Conservation (phyloP, 1,140 invertebrate species). For the Drosophila tropicalis region DNA sequence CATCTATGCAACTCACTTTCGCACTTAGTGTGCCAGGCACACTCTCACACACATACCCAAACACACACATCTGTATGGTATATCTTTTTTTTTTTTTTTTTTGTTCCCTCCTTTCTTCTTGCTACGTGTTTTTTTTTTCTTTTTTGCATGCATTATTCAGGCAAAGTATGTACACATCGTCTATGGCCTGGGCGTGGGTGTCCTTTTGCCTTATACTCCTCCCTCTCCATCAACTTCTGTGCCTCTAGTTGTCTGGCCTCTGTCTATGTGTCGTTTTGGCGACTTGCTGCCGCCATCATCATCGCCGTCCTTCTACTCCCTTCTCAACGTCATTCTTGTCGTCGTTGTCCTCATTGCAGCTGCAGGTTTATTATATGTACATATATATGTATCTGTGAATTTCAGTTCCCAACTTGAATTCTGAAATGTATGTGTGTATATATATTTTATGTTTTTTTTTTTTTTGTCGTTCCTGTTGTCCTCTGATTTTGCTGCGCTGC, state of each 20-base stretch:
- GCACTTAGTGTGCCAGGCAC: constrained; percentile 58
- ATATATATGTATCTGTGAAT: constrained; percentile 34
- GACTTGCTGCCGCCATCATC: constrained; percentile 63
- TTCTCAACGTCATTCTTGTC: constrained; percentile 6
- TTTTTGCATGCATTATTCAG: constrained; percentile 75
- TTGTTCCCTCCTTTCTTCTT: constrained; percentile 29
- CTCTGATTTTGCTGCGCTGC: constrained; percentile 43
- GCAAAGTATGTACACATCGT: constrained; percentile 28
- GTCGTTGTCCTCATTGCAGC: constrained; percentile 13
- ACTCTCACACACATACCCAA: constrained; percentile 20
- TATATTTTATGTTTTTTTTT: constrained; percentile 46
- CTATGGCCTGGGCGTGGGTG: constrained; percentile 44
- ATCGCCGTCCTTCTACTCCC: constrained; percentile 12
- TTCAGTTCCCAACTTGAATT: constrained; percentile 68
- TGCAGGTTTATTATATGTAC: constrained; percentile 30
- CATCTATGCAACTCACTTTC: constrained; percentile 81
- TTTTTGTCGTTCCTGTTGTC: constrained; percentile 41
- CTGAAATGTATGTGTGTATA: constrained; percentile 26
- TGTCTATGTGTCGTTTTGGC: constrained; percentile 55
- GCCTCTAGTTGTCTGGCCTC: constrained; percentile 58
- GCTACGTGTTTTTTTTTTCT: constrained; percentile 27
- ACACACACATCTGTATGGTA: constrained; percentile 30
- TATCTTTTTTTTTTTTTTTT: constrained; percentile 44
- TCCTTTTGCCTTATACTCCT: constrained; percentile 6
- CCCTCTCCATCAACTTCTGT: not conserved